These are phyloP conservation scores for Synergus gifuensis DNA, from an alignment of 2,888 invertebrate species.

Conservation along the genomic window DNA sequence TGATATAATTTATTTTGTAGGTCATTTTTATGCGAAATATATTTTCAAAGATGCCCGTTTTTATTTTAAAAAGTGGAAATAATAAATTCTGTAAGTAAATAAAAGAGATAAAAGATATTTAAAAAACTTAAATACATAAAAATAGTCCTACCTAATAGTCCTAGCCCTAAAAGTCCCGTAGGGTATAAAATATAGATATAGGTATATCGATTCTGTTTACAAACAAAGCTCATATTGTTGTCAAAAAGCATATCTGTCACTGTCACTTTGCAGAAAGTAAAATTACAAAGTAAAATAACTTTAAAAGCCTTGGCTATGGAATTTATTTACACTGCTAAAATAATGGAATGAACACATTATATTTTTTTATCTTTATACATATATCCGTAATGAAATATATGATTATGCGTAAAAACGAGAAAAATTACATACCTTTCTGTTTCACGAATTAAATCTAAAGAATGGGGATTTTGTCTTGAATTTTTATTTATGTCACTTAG, in stretches of 20 bases:
- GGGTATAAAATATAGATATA: too few species aligned
- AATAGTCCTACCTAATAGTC: too few species aligned
- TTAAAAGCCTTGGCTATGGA: background rate
- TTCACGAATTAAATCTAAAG: background rate
- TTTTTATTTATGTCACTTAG: background rate
- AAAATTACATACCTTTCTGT: background rate
- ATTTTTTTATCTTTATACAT: background rate
- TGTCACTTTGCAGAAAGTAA: conserved; percentile 33
- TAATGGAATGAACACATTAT: background rate
- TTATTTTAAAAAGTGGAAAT: background rate
- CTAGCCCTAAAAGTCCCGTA: too few species aligned
- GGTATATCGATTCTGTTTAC: conserved; percentile 40
- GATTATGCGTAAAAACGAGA: background rate
- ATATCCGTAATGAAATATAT: background rate
- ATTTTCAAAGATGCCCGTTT: background rate
- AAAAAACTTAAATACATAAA: background rate
- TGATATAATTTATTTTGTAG: too few species aligned
- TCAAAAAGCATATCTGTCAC: conserved; percentile 42
- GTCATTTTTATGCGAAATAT: background rate
- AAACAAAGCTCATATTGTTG: conserved; percentile 40
- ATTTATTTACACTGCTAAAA: background rate
- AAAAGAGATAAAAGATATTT: background rate
- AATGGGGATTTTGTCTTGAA: background rate
- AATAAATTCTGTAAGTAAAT: background rate
- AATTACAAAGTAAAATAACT: background rate